These are phyloP conservation scores for Dysdera silvatica DNA, from an alignment of 1,140 invertebrate genomes.

Conservation along the genomic window DNA sequence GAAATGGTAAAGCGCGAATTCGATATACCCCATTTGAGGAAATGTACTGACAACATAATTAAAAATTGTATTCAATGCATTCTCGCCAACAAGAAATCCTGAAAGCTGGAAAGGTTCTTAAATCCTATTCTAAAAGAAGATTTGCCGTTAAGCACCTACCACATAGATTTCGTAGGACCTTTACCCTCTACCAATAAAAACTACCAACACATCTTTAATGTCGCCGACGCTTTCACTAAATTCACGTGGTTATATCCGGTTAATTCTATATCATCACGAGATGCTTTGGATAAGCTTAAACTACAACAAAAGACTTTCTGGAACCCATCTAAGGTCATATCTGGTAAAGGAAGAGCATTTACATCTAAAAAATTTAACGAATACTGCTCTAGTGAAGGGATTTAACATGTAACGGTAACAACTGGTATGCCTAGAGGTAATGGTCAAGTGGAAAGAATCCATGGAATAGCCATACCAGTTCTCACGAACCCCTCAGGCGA, in stretches of 20 bases:
- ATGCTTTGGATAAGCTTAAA: background rate
- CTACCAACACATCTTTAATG: background rate
- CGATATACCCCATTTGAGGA: background rate
- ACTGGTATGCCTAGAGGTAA: background rate
- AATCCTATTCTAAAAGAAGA: background rate
- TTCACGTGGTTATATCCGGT: background rate
- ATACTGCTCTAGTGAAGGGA: background rate
- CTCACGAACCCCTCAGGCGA: too few relatives aligned
- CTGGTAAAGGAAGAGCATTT: background rate
- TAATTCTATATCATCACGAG: background rate
- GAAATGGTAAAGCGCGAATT: background rate
- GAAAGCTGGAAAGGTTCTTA: background rate
- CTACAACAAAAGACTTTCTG: background rate
- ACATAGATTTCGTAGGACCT: background rate
- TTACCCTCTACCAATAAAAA: background rate
- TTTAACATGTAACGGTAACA: background rate
- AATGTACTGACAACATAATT: background rate
- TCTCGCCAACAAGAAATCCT: background rate
- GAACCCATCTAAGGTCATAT: background rate
- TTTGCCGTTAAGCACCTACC: background rate
- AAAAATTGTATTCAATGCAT: background rate
- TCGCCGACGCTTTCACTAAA: constrained; percentile 1
- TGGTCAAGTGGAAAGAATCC: background rate
- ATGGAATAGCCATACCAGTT: background rate
- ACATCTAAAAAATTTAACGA: background rate